phyloP scores from a whole-genome alignment of 2,113 vertebrate genomes.

The Phrynosoma platyrhinos region DNA sequence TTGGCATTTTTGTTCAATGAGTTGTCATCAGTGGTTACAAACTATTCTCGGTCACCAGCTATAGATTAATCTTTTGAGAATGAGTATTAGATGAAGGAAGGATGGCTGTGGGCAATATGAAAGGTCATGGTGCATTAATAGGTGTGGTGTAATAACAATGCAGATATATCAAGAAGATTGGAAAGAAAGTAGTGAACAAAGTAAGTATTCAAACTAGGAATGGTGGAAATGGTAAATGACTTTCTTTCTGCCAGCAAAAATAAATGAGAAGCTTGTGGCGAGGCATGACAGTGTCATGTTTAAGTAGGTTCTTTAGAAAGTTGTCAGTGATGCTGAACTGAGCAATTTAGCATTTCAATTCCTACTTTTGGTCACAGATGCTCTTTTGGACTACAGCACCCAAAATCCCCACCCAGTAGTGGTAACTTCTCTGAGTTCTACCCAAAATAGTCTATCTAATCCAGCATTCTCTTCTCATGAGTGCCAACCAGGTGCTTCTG shows the following conservation, averaged over 20 bases:
- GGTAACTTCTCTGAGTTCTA: no score
- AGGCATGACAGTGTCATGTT: neutral
- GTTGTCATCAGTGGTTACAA: neutral
- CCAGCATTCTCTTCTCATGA: no score
- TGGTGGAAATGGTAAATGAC: neutral
- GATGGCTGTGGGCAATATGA: neutral
- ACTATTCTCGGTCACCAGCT: neutral
- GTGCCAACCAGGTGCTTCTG: no score
- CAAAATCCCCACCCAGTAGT: neutral
- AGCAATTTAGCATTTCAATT: neutral
- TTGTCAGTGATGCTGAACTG: neutral
- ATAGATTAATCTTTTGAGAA: neutral
- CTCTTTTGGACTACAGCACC: neutral
- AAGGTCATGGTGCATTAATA: neutral
- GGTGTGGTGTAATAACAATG: neutral
- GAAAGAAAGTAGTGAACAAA: neutral
- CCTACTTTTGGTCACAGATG: neutral
- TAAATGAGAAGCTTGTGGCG: no score
- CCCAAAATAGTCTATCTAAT: no score
- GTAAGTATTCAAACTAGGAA: neutral
- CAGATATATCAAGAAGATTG: neutral
- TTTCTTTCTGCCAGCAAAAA: neutral
- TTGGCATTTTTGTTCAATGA: neutral
- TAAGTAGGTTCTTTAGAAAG: neutral
- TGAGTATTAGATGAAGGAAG: neutral